Conservation (phyloP, 2,797 vertebrate genomes). For the Anolis apletophallus region DNA sequence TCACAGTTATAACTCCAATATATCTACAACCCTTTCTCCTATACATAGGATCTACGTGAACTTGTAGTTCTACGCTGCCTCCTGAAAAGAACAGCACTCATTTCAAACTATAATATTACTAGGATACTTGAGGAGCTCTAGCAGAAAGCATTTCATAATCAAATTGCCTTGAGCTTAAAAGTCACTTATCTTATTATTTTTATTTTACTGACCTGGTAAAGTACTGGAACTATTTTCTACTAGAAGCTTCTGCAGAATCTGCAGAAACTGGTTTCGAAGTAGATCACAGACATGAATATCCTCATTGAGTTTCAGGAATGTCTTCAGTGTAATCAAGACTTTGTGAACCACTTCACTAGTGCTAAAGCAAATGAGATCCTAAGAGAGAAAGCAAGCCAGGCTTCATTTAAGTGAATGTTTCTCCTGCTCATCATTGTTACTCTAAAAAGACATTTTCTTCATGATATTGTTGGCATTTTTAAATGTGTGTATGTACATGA, state of each 20-base stretch:
- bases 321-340: conserved; percentile 80
- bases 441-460: no score
- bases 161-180: background rate
- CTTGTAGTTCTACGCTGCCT: no score
- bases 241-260: conserved; percentile 84
- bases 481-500: no score
- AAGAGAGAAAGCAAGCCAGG: conserved; percentile 35
- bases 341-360: conserved; percentile 78
- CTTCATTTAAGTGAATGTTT: conserved; percentile 40
- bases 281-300: conserved; percentile 78
- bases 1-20: background rate
- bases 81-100: background rate
- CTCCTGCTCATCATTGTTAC: conserved; percentile 38
- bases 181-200: background rate
- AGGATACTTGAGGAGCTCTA: background rate
- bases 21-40: background rate
- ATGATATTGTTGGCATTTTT: no score
- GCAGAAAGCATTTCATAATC: background rate
- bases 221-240: conserved; percentile 68
- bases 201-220: conserved; percentile 71
- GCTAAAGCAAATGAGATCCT: conserved; percentile 86
- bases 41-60: background rate
- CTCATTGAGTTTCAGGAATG: conserved; percentile 77
- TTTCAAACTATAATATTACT: background rate
- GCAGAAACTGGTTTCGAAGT: conserved; percentile 84